phyloP scores from a whole-genome alignment of 2,797 vertebrate genomes.

The Hippopotamyrus pictus region DNA sequence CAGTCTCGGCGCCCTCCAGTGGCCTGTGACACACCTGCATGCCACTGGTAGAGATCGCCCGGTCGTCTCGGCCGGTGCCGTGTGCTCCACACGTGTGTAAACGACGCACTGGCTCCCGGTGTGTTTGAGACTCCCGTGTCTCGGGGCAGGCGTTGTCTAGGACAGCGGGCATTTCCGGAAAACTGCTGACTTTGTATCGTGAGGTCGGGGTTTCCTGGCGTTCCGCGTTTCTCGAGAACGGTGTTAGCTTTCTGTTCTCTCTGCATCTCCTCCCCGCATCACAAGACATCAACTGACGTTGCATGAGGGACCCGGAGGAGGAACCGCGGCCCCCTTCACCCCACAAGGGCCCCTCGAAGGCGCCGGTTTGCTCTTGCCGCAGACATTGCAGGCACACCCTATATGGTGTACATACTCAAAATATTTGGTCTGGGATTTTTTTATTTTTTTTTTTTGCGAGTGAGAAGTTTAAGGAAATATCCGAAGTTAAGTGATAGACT shows the following conservation, averaged over 20 bases:
- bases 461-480: neutral
- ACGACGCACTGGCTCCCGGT: neutral
- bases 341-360: neutral
- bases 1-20: neutral
- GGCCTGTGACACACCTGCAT: neutral
- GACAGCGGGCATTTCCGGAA: neutral
- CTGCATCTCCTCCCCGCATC: neutral
- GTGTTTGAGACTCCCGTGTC: neutral
- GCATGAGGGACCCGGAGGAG: neutral
- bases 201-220: neutral
- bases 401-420: neutral
- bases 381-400: neutral
- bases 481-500: neutral
- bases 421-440: neutral
- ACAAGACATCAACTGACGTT: neutral
- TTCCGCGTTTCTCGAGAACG: neutral
- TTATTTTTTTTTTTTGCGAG: neutral
- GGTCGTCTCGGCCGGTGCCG: neutral
- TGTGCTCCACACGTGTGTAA: neutral
- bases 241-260: neutral
- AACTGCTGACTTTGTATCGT: neutral
- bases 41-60: neutral
- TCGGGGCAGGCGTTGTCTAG: neutral
- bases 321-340: neutral
- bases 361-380: neutral